These are phyloP conservation scores for Diplazon laetatorius DNA, from an alignment of 2,888 invertebrate species.

Conservation along the genomic window DNA sequence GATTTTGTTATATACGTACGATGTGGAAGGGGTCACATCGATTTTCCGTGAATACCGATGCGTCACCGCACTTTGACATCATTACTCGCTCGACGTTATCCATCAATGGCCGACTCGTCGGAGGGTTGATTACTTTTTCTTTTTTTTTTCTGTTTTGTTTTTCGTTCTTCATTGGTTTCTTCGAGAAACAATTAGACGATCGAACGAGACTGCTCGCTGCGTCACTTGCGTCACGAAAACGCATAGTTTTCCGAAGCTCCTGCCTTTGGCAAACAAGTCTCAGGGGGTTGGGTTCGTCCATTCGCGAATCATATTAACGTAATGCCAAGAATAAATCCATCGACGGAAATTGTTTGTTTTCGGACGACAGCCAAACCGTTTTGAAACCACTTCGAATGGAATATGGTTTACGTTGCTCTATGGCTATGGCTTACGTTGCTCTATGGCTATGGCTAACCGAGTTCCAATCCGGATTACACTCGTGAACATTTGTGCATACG, in stretches of 20 bases:
- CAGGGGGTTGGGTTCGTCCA: background rate
- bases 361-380: background rate
- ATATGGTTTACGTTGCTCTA: too few relatives aligned
- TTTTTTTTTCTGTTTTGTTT: background rate
- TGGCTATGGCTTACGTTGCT: too few relatives aligned
- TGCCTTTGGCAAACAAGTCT: background rate
- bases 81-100: slow-evolving; percentile 19
- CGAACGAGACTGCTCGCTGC: background rate
- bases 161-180: slow-evolving; percentile 8
- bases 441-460: too few relatives aligned
- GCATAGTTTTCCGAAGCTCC: background rate
- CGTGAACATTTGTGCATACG: too few relatives aligned
- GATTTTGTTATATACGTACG: slow-evolving; percentile 35
- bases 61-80: slow-evolving; percentile 33
- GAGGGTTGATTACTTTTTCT: too few relatives aligned
- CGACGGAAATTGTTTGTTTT: background rate
- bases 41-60: slow-evolving; percentile 48
- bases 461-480: too few relatives aligned
- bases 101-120: background rate
- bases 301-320: background rate
- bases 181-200: slow-evolving; percentile 24
- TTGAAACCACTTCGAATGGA: too few relatives aligned
- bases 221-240: slow-evolving; percentile 20
- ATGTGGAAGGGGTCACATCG: slow-evolving; percentile 49
- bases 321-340: slow-evolving; percentile 2